Conservation (phyloP, 92 coral and sea anemone species). For the Umimayanthus chanpuru region DNA sequence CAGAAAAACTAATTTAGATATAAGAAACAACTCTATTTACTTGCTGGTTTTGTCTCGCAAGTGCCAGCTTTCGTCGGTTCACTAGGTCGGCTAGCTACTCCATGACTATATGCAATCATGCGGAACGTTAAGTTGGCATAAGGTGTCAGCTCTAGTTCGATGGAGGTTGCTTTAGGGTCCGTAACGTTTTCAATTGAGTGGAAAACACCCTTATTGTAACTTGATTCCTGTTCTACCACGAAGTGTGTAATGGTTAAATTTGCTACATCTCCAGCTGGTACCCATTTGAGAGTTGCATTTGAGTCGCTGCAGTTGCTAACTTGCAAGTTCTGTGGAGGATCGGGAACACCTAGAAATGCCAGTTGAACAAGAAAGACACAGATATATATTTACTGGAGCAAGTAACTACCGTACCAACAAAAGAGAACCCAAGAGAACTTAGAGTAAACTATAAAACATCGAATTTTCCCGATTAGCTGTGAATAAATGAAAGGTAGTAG, state of each 20-base stretch:
- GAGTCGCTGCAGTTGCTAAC: not conserved
- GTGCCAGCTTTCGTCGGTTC: not conserved
- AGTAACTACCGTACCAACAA: no score
- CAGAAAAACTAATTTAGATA: not conserved
- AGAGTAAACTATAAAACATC: no score
- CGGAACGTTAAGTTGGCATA: not conserved
- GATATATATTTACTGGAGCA: not conserved
- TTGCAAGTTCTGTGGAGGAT: slow-evolving; percentile 9
- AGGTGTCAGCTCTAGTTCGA: not conserved
- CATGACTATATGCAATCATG: not conserved
- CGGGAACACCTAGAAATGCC: not conserved
- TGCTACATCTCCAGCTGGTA: not conserved
- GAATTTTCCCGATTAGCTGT: no score
- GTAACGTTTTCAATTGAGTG: slow-evolving; percentile 2
- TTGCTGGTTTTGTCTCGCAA: not conserved
- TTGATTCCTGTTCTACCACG: slow-evolving; percentile 15
- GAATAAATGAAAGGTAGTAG: no score
- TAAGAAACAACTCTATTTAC: not conserved
- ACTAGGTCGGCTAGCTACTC: not conserved
- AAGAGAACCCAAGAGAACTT: no score
- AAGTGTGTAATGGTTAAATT: not conserved
- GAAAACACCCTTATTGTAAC: not conserved
- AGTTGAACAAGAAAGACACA: not conserved
- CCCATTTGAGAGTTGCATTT: slow-evolving; percentile 4
- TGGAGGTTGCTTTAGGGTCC: not conserved